Base-by-base conservation (phyloP, 2,797 vertebrate genomes). In the Catharus ustulatus region DNA sequence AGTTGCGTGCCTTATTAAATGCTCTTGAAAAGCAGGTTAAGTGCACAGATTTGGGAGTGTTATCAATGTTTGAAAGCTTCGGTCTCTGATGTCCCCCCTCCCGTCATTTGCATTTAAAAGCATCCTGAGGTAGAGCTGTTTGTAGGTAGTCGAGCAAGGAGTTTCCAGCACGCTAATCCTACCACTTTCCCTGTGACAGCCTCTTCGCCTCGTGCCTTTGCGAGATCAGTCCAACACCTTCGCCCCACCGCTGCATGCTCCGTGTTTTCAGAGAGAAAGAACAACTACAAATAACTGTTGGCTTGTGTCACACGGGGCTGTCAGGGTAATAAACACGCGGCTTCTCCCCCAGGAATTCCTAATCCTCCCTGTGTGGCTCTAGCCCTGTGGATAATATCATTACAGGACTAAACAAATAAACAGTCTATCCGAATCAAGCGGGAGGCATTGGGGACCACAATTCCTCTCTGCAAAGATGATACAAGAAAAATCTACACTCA, bases 401-500 rank as follows among this genome's bases (percentile, higher is more conserved):
- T 98, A 97, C 96, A 97, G 98, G 97, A 97, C 98, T 98, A 98
- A 98, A 98, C 97, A 98, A 98, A 98, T 98, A 98, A 98, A 98
- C 98, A 98, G 96, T 96, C 97, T 81, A 87, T 95, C 94, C 16
- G 69, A 97, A 97, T 96, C 94, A 87, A 97, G 96, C 83, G n/a
- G 87, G 94, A 97, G 97, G 94, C 97, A 80, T 91, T 40, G 90
- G 97, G 97, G 97, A 97, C 92, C 54, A 49, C 97, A 97, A 81
- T 96, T 97, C 97, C 94, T 95, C 96, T 97, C 96, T 94, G 96
- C 96, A 95, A 93, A 97, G 98, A 98, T 94, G 96, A 97, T 97
- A 97, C 97, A 95, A 97, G 98, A 38, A 97, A 98, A 98, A 98
- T 98, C 98, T 98, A 98, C 98, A 94, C 97, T 98, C 97, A 71